phyloP scores from a whole-genome alignment of 2,113 vertebrate genomes.

The Benitochromis conjunctus region DNA sequence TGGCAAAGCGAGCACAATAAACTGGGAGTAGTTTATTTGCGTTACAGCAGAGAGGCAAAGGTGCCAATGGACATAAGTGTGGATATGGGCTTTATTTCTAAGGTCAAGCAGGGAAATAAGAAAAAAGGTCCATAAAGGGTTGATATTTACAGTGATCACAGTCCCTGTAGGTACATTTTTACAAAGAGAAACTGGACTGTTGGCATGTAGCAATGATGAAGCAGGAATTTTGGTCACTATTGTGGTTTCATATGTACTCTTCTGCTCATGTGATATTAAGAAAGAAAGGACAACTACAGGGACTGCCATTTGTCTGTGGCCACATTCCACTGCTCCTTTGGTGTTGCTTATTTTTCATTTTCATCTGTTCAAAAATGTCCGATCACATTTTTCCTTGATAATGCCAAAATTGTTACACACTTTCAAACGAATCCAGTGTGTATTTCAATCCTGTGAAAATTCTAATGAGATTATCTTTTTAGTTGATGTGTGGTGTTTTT shows the following conservation, averaged over 20 bases:
- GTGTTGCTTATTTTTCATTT: not conserved
- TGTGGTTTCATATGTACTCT: not conserved
- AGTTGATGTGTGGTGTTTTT: not conserved
- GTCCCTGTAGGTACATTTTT: not conserved
- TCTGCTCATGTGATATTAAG: not conserved
- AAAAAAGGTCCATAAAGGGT: not conserved
- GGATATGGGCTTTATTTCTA: not conserved
- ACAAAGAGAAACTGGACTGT: not conserved
- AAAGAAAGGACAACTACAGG: not conserved
- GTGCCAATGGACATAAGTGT: not conserved
- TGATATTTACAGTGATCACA: not conserved
- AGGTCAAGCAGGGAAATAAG: not conserved
- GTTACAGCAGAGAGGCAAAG: not conserved
- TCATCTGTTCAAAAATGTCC: not conserved
- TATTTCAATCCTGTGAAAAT: not conserved
- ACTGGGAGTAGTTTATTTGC: not conserved
- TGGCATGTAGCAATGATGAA: not conserved
- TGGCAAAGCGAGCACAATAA: not conserved
- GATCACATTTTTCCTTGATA: not conserved
- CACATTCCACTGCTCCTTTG: conserved; percentile 31
- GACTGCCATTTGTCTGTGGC: not conserved
- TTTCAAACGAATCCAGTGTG: not conserved
- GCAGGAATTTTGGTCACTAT: not conserved
- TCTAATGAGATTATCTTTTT: not conserved
- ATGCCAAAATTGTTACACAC: not conserved